phyloP scores from a whole-genome alignment of 2,797 vertebrate species.

The Phaenicophaeus curvirostris region DNA sequence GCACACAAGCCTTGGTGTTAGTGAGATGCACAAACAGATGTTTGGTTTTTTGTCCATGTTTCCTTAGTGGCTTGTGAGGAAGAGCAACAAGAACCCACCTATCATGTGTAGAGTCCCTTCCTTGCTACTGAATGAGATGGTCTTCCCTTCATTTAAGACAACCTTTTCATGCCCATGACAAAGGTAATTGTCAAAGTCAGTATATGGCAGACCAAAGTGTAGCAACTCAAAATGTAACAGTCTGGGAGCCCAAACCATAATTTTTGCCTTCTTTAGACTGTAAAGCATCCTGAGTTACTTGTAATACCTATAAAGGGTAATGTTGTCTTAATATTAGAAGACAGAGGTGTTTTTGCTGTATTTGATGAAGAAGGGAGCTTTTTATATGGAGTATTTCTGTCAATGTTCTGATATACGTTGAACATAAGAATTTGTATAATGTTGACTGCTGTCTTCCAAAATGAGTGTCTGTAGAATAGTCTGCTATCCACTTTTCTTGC shows the following conservation, averaged over 20 bases:
- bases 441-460: background rate
- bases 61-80: background rate
- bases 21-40: background rate
- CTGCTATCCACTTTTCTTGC: background rate
- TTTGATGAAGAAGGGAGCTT: background rate
- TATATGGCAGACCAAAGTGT: background rate
- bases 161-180: background rate
- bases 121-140: background rate
- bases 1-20: background rate
- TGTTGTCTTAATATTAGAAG: background rate
- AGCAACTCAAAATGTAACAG: background rate
- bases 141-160: background rate
- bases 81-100: background rate
- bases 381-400: background rate
- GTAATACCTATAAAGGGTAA: background rate
- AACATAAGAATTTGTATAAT: background rate
- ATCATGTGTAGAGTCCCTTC: background rate
- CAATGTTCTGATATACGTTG: background rate
- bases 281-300: background rate
- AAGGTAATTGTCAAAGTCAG: background rate
- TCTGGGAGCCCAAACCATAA: background rate
- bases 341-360: background rate
- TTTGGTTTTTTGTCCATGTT: accelerated
- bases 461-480: background rate
- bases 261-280: background rate